Conservation (phyloP, 2,797 vertebrate genomes). For the Mallotus villosus region DNA sequence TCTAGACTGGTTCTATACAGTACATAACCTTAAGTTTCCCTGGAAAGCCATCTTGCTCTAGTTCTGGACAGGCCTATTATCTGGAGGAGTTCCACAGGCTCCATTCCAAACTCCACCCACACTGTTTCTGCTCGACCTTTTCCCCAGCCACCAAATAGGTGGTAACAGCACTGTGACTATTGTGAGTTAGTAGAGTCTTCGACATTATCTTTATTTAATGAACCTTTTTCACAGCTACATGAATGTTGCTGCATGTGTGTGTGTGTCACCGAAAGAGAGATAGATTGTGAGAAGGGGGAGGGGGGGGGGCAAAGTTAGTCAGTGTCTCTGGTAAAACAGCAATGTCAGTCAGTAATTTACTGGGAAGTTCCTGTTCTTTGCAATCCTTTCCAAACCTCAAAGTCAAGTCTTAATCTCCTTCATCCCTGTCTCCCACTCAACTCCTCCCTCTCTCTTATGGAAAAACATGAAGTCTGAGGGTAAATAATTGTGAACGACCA, state of each 20-base stretch:
- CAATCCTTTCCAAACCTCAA: slow-evolving; percentile 74
- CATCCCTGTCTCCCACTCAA: slow-evolving; percentile 30
- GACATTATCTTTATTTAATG: neutral
- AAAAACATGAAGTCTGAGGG: slow-evolving; percentile 60
- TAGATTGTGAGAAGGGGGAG: slow-evolving; percentile 42
- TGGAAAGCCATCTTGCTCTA: slow-evolving; percentile 46
- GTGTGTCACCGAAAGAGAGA: neutral
- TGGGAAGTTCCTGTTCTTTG: slow-evolving; percentile 64
- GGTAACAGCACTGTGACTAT: slow-evolving; percentile 49
- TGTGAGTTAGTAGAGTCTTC: slow-evolving; percentile 40
- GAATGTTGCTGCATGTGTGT: neutral
- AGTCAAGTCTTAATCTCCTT: slow-evolving; percentile 57
- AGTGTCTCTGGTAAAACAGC: slow-evolving; percentile 64
- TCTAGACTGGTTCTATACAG: slow-evolving; percentile 18
- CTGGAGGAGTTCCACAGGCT: slow-evolving; percentile 51
- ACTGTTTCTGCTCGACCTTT: slow-evolving; percentile 35
- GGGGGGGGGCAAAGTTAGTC: slow-evolving; percentile 63
- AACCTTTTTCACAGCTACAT: slow-evolving; percentile 8
- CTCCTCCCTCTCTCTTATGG: slow-evolving; percentile 53
- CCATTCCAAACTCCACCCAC: slow-evolving; percentile 50
- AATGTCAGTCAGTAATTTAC: slow-evolving; percentile 72
- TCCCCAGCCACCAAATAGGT: slow-evolving; percentile 30
- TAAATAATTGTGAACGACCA: slow-evolving; percentile 58
- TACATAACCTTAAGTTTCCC: slow-evolving; percentile 64
- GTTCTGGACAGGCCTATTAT: slow-evolving; percentile 50